These are phyloP conservation scores for Xiphophorus birchmanni DNA, from an alignment of 2,797 vertebrate genomes.

Conservation along the genomic window DNA sequence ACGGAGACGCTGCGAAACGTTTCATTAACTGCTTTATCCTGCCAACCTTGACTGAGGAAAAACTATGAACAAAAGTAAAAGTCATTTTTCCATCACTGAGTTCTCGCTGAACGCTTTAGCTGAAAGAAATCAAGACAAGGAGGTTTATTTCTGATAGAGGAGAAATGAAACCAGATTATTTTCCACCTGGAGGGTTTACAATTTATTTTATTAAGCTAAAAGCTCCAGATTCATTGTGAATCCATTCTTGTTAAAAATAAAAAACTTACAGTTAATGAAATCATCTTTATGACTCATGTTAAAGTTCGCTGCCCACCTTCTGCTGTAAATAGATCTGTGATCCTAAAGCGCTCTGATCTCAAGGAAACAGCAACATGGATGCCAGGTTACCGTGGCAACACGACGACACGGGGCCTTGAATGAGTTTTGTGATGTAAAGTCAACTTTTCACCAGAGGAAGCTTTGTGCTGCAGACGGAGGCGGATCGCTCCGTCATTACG, in stretches of 20 bases:
- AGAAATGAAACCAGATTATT: neutral
- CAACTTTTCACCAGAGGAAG: constrained; percentile 25
- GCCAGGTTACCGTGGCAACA: constrained; percentile 67
- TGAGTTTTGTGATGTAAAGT: constrained; percentile 1
- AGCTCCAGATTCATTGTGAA: neutral
- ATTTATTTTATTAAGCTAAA: neutral
- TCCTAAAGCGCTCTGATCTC: constrained; percentile 44
- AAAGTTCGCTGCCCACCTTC: constrained; percentile 14
- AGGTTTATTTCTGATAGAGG: neutral
- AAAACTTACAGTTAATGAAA: no score
- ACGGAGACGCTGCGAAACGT: neutral
- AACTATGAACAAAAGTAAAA: neutral
- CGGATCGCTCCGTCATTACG: no score
- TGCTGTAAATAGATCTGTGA: constrained; percentile 63
- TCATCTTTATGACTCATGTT: no score
- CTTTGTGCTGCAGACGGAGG: neutral
- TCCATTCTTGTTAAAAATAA: neutral
- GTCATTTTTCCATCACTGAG: neutral
- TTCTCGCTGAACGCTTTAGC: neutral
- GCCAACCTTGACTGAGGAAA: constrained; percentile 5
- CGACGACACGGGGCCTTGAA: constrained; percentile 11
- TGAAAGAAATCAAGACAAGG: neutral
- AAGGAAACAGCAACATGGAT: constrained; percentile 49
- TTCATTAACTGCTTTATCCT: neutral
- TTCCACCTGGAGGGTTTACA: neutral